A percentile compares a stretch with the other conserved stretches of the same genome.
Conservation (phyloP, 1,140 invertebrate genomes). For the Leptinotarsa texana region DNA sequence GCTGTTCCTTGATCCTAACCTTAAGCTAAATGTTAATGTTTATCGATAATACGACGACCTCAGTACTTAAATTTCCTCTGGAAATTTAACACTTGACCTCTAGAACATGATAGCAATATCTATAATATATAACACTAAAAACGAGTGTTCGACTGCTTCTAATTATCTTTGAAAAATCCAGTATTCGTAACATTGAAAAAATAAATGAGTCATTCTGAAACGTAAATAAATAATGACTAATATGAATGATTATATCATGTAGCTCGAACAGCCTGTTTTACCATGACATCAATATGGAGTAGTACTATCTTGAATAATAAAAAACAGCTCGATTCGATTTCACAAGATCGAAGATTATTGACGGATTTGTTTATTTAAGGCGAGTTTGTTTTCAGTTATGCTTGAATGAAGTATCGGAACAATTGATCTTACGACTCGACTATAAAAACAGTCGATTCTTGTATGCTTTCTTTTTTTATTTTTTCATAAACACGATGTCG, state of each 20-base stretch:
- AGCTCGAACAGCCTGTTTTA: neutral
- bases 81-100: no score
- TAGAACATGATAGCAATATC: no score
- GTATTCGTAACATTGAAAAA: neutral
- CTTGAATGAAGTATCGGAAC: neutral
- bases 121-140: no score
- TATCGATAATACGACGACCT: no score
- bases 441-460: no score
- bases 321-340: neutral
- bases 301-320: neutral
- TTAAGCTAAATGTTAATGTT: no score
- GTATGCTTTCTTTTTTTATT: no score
- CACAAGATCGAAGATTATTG: neutral
- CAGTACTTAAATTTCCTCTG: no score
- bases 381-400: neutral
- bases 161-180: neutral
- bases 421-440: no score
- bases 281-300: neutral
- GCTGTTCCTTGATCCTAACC: no score
- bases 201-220: neutral
- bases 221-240: conserved; percentile 1
- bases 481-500: no score
- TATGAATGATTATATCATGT: neutral
- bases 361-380: neutral
- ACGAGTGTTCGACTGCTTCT: no score